A percentile compares a stretch with the other conserved stretches of the same genome.
phyloP scores from a whole-genome alignment of 2,888 invertebrate genomes.

The Drosophila koepferae region DNA sequence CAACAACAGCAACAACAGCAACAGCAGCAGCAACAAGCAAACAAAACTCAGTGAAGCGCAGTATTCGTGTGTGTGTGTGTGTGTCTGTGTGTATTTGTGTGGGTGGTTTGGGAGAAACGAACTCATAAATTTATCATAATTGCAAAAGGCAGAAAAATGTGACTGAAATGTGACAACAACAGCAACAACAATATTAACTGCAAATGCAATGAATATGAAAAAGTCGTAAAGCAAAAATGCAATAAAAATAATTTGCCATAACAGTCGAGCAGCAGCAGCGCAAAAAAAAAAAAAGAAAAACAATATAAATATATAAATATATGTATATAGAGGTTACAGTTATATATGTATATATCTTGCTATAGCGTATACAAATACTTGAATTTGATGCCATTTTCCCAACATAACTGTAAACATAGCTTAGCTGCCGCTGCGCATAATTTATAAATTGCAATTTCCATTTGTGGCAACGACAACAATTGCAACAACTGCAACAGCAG shows the following conservation, averaged over 20 bases:
- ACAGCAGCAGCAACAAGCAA: conserved; percentile 9
- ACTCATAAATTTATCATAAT: conserved; percentile 82
- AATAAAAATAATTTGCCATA: conserved; percentile 75
- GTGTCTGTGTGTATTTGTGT: conserved; percentile 23
- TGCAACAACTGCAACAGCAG: neutral
- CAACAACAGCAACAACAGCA: conserved; percentile 6
- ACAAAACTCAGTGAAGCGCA: conserved; percentile 54
- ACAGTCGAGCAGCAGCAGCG: conserved; percentile 20
- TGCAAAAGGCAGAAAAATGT: conserved; percentile 75
- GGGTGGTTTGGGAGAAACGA: conserved; percentile 73
- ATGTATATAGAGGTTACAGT: neutral
- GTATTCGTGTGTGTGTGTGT: conserved; percentile 24
- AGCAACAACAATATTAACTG: conserved; percentile 17
- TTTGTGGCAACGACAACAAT: conserved; percentile 27
- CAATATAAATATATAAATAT: neutral
- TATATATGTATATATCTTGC: neutral
- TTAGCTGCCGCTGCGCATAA: conserved; percentile 41
- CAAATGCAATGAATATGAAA: conserved; percentile 61
- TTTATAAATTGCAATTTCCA: conserved; percentile 40
- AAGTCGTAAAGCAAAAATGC: conserved; percentile 64
- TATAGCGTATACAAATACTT: neutral
- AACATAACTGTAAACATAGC: conserved; percentile 45
- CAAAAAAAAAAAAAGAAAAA: conserved; percentile 4
- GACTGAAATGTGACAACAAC: conserved; percentile 66
- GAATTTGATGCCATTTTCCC: conserved; percentile 26